These are phyloP conservation scores for Okamejei kenojei DNA, from an alignment of 2,797 vertebrate genomes.

Conservation along the genomic window DNA sequence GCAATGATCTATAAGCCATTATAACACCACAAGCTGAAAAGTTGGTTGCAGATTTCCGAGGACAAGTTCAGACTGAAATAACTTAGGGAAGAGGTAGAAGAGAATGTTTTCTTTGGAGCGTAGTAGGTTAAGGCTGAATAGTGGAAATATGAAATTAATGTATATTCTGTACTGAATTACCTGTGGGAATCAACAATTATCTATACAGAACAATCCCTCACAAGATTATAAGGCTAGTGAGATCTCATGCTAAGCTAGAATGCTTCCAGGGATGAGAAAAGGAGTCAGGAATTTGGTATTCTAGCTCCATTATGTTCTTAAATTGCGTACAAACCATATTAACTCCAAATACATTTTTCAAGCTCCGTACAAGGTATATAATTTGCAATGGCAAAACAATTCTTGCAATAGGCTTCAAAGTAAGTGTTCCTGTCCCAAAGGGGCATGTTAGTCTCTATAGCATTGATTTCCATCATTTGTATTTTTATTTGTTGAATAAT, in stretches of 20 bases:
- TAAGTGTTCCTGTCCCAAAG: background rate
- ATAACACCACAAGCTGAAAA: background rate
- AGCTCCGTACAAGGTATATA: background rate
- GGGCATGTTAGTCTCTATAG: background rate
- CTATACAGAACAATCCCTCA: background rate
- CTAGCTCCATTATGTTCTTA: background rate
- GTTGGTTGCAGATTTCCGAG: background rate
- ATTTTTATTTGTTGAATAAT: background rate
- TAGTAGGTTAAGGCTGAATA: background rate
- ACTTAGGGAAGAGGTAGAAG: background rate
- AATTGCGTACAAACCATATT: background rate
- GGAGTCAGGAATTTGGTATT: background rate
- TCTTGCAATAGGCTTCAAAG: background rate
- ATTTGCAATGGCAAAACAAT: background rate
- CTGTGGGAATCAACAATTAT: background rate
- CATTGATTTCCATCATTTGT: background rate
- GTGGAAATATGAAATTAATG: background rate
- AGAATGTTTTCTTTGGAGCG: background rate
- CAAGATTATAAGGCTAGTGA: background rate
- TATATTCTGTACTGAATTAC: constrained; percentile 3
- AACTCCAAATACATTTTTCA: background rate
- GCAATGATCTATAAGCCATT: background rate
- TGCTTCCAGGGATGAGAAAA: background rate
- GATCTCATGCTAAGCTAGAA: background rate
- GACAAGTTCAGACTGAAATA: background rate